phyloP scores from a whole-genome alignment of 35 echinoderm and acorn worm genomes.

The Apostichopus japonicus region DNA sequence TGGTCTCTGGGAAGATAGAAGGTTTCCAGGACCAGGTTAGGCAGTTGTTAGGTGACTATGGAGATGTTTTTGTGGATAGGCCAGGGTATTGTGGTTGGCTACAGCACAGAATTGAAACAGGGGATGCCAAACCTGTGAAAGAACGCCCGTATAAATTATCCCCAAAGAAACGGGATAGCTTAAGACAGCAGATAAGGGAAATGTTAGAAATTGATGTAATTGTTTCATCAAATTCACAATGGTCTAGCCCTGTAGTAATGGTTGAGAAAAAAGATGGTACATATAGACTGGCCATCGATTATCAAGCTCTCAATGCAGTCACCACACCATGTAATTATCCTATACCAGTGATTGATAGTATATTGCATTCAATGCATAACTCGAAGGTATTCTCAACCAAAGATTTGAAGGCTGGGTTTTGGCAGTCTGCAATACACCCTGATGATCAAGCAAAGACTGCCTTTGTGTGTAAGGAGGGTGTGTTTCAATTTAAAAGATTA shows the following conservation, averaged over 20 bases:
- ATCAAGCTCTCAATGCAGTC: constrained; percentile 10
- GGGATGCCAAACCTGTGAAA: constrained; percentile 20
- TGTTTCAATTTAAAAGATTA: constrained; percentile 11
- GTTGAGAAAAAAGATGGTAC: background rate
- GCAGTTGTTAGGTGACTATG: no score
- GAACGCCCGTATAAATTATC: background rate
- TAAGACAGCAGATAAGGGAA: constrained; percentile 21
- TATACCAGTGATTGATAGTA: constrained; percentile 5
- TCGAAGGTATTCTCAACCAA: constrained; percentile 6
- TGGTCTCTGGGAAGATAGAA: no score
- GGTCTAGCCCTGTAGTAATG: constrained; percentile 43
- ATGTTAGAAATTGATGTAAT: constrained; percentile 32
- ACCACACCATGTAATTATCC: constrained; percentile 23
- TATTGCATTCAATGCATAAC: background rate
- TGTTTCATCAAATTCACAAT: constrained; percentile 8
- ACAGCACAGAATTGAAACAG: constrained; percentile 21
- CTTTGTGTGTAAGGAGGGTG: constrained; percentile 13
- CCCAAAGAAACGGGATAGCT: background rate
- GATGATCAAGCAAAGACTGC: background rate
- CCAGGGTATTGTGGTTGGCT: constrained; percentile 39
- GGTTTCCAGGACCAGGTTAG: no score
- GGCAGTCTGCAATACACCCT: constrained; percentile 12
- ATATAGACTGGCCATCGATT: constrained; percentile 28
- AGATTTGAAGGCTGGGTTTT: constrained; percentile 40
- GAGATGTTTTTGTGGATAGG: constrained; percentile 1